Evolutionary conservation across 2,888 invertebrate genomes (phyloP).

Genomic region (Leptopterna dolabrata): DNA sequence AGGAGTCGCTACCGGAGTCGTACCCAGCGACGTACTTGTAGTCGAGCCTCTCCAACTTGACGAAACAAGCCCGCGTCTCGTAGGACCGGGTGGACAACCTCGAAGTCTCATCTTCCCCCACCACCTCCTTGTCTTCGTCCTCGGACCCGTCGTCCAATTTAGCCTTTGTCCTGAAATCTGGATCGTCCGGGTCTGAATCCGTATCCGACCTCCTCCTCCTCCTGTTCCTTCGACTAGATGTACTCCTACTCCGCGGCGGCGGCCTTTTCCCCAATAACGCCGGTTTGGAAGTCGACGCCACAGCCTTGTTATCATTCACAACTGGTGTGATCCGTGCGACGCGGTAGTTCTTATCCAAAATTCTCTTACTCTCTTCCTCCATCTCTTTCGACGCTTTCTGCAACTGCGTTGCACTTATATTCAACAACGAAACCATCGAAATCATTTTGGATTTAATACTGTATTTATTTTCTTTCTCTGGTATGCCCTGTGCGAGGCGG

Average conservation of each 20-base stretch:
- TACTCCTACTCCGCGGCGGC: background rate
- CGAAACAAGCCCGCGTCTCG: slow-evolving; percentile 13
- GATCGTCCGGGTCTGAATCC: slow-evolving; percentile 15
- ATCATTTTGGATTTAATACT: slow-evolving; percentile 53
- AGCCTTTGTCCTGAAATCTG: slow-evolving; percentile 13
- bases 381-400: slow-evolving; percentile 53
- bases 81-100: background rate
- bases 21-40: background rate
- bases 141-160: background rate
- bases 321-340: background rate
- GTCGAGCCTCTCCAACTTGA: slow-evolving; percentile 33
- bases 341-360: slow-evolving; percentile 30
- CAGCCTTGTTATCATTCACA: background rate
- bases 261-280: background rate
- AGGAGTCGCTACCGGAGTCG: background rate
- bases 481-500: slow-evolving; percentile 39
- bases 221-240: background rate
- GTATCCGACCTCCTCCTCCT: background rate
- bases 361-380: slow-evolving; percentile 46
- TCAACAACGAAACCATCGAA: slow-evolving; percentile 38
- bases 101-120: background rate
- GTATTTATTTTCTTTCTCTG: slow-evolving; percentile 42
- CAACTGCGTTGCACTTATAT: slow-evolving; percentile 46
- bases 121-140: background rate
- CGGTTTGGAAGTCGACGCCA: background rate